These are phyloP conservation scores for Blera fallax DNA, from an alignment of 2,888 invertebrate species.

Conservation along the genomic window DNA sequence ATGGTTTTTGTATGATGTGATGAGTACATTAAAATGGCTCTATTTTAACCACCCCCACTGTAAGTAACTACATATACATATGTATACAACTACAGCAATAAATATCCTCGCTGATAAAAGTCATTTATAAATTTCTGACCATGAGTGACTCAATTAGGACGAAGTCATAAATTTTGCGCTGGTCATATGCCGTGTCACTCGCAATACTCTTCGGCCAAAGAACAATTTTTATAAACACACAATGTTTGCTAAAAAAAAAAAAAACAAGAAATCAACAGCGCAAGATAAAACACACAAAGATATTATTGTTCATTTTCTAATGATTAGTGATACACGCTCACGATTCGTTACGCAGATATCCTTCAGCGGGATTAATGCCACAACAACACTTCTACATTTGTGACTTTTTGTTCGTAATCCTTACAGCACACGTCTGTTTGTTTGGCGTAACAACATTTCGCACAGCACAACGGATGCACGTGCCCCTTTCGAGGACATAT, in stretches of 20 bases:
- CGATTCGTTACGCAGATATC: constrained; percentile 69
- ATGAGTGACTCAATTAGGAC: neutral
- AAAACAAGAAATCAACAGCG: neutral
- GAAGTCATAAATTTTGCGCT: constrained; percentile 33
- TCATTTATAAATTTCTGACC: neutral
- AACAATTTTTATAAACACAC: neutral
- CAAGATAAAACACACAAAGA: constrained; percentile 34
- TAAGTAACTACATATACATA: too few species aligned
- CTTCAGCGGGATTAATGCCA: constrained; percentile 61
- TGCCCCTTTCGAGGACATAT: constrained; percentile 73
- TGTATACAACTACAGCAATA: neutral
- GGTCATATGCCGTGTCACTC: constrained; percentile 16
- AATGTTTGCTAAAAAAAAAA: neutral
- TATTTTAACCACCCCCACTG: too few species aligned
- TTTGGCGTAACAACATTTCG: constrained; percentile 74
- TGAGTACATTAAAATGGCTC: too few species aligned
- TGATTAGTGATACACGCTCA: constrained; percentile 69
- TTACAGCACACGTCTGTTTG: constrained; percentile 72
- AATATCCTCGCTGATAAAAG: neutral
- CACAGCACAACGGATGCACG: constrained; percentile 73
- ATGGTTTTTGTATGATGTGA: too few species aligned
- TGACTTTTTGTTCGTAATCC: constrained; percentile 72
- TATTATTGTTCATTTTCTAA: constrained; percentile 66
- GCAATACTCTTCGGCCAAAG: neutral
- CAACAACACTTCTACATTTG: constrained; percentile 60